Evolutionary conservation across 2,113 vertebrate genomes (phyloP), one percentile per base, ranked within the genome.

Genomic region (Piprites chloris): DNA sequence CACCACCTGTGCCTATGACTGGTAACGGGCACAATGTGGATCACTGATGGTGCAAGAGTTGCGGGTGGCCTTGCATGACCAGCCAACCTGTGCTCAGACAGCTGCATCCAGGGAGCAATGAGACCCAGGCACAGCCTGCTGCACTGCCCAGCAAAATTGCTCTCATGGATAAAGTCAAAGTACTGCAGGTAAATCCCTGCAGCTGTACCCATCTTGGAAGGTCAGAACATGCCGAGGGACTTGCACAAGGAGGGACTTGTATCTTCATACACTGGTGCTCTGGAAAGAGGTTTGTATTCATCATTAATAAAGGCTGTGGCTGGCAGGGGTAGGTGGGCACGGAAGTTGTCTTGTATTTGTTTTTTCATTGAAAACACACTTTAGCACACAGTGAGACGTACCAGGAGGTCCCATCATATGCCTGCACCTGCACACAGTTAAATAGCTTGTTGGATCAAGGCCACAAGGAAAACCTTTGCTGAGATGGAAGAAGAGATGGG

Each of bases 11-110:
- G 1, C 33, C 21, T 35, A 75, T 46, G 37, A 53, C 71, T 3
- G 7, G 37, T 44, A 68, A 12, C 3, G 21, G 44, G 58, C n/a
- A 59, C 47, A 39, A 3, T 0, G 0, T 6, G 41, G 78, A 41
- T 85, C 90, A 53, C 62, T 32, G 49, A 23, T 46, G 55, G 74
- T n/a, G n/a, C 78, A 18, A 41, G 58, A 14, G 44, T 19, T 89
- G 72, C 5, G 7, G 68, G 83, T 62, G 76, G 83, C 72, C 67
- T 67, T 41, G 63, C 2, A 3, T 9, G 61, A 71, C 30, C 4
- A 72, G 69, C 49, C 93, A 78, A 28, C 62, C 90, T 91, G 87
- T 75, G 72, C 85, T 39, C 65, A 53, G 59, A 41, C 49, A 77
- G 11, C 41, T 1, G 55, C 3, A 2, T 9, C 63, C 42, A 42